Evolutionary conservation across 1,140 invertebrate genomes (phyloP), one percentile per base, ranked within the genome.

Genomic region (Heterodera schachtii): DNA sequence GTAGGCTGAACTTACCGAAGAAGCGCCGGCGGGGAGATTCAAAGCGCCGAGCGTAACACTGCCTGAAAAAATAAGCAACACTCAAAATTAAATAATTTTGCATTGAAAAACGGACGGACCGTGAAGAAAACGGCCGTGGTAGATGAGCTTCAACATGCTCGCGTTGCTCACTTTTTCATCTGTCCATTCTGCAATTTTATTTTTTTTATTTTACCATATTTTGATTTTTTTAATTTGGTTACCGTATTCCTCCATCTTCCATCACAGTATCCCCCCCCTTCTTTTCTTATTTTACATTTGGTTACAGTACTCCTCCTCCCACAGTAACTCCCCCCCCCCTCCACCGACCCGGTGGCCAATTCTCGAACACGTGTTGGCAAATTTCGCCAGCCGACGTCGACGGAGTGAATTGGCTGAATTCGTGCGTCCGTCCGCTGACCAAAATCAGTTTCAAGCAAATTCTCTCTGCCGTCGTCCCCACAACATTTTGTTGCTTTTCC

Each of bases 71-170:
- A 5, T 64, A 19, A 31, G 31, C 31, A 31, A 31, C 31, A 31
- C 31, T 31, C 31, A 31, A 31, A 31, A 31, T 31, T 31, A 31
- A 31, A 31, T 19, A 64, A 64, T 64, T 64, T 19, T 19, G 57
- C 19, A 64, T 3, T 5, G 16, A 64, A 64, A 64, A 64, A 64
- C 11, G 19, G 16, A 19, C 57, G 5, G 3, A 64, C 57, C 97
- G 93, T 98, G 97, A 88, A 99, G 93, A 93, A 99, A 98, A 87
- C 97, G 93, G 83, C 97, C 97, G 92, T 99, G 97, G 92, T 98
- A 99, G 90, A 99, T 99, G 90, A 99, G 93, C 90, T 97, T 94
- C 85, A 99, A 93, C 91, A 98, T 98, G 93, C 98, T 96, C 80
- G 96, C 95, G 91, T 96, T 95, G 78, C 95, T 94, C 82, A 98